phyloP scores from a whole-genome alignment of 2,113 vertebrate genomes.

The Callionymus lyra region DNA sequence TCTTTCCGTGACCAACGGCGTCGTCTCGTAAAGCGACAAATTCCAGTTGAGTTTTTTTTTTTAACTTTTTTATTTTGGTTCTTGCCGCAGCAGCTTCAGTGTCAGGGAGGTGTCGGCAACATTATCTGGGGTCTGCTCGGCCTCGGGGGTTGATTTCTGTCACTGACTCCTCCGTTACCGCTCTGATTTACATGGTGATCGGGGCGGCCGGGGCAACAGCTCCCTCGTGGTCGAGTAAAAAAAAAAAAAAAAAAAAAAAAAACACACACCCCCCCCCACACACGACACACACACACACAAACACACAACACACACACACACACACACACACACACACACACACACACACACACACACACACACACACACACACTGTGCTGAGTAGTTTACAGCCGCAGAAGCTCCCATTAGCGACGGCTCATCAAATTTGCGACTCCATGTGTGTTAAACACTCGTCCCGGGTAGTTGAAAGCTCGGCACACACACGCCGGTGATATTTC shows the following conservation, averaged over 20 bases:
- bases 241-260: too few species aligned
- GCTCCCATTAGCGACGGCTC: constrained; percentile 55
- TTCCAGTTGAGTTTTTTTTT: too few species aligned
- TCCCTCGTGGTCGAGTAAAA: constrained; percentile 22
- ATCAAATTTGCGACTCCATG: constrained; percentile 42
- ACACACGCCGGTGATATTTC: background rate
- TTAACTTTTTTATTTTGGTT: too few species aligned
- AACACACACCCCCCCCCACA: too few species aligned
- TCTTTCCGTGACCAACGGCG: too few species aligned
- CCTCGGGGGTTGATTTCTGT: constrained; percentile 41
- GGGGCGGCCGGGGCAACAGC: constrained; percentile 27
- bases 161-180: constrained; percentile 35
- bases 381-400: constrained; percentile 49
- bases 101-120: constrained; percentile 28
- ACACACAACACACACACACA: constrained; percentile 1
- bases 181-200: constrained; percentile 50
- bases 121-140: constrained; percentile 16
- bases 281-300: too few species aligned
- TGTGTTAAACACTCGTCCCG: constrained; percentile 44
- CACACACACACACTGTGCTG: constrained; percentile 11
- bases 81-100: constrained; percentile 2
- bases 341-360: constrained; percentile 34
- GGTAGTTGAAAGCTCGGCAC: constrained; percentile 1
- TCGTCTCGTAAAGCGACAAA: too few species aligned
- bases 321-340: constrained; percentile 10